phyloP scores from a whole-genome alignment of 2,888 invertebrate genomes.

The Julus scanicus region DNA sequence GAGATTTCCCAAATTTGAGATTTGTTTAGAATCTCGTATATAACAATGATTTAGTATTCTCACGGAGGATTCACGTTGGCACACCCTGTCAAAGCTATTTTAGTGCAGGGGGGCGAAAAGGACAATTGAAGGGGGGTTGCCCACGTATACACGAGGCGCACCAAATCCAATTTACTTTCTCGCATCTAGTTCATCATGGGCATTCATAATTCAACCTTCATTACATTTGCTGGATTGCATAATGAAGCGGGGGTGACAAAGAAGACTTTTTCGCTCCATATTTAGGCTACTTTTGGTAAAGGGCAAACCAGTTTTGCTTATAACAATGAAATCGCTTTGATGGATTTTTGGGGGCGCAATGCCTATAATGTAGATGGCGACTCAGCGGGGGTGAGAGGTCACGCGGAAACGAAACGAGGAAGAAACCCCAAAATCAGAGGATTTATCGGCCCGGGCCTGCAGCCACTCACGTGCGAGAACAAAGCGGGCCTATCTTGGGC shows the following conservation, averaged over 20 bases:
- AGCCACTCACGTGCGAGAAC: neutral
- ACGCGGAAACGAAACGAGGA: conserved; percentile 13
- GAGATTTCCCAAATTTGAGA: no score
- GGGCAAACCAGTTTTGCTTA: neutral
- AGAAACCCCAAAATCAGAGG: neutral
- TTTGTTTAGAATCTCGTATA: no score
- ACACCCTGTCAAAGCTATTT: neutral
- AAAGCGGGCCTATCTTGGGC: neutral
- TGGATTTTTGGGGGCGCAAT: no score
- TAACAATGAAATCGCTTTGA: neutral
- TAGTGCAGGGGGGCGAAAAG: conserved; percentile 1
- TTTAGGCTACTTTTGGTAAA: conserved; percentile 3
- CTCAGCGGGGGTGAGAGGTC: conserved; percentile 18
- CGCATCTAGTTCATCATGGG: conserved; percentile 23
- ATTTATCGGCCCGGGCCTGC: conserved; percentile 22
- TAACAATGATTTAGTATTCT: no score
- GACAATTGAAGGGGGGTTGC: conserved; percentile 24
- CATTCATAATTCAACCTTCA: conserved; percentile 4
- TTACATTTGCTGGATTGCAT: neutral
- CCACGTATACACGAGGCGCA: neutral
- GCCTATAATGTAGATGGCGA: neutral
- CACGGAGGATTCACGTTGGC: neutral
- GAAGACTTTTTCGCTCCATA: neutral
- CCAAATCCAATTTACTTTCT: conserved; percentile 33
- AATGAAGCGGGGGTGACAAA: neutral